Evolutionary conservation across 92 coral and sea anemone genomes (phyloP).

Genomic region (Bergia sp.): DNA sequence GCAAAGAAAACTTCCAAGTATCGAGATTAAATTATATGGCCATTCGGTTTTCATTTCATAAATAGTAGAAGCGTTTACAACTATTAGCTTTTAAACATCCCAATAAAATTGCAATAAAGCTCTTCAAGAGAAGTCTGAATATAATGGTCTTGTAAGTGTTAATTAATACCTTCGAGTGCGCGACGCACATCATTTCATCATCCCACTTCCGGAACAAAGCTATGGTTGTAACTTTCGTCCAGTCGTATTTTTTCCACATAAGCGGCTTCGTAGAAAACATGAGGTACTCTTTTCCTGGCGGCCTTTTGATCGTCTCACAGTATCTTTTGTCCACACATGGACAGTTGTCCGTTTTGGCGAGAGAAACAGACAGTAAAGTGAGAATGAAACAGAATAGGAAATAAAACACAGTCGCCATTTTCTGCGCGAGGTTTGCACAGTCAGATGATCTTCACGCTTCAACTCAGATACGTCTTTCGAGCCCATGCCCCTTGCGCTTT

Average conservation of each 20-base stretch:
- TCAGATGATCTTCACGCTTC: slow-evolving; percentile 28
- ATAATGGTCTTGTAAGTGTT: background rate
- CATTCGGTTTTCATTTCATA: background rate
- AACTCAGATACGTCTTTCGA: background rate
- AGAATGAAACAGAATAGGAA: background rate
- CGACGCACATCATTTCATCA: slow-evolving; percentile 88
- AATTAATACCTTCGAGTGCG: slow-evolving; percentile 80
- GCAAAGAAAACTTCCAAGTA: background rate
- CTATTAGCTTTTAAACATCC: background rate
- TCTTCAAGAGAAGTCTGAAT: background rate
- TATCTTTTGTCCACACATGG: slow-evolving; percentile 81
- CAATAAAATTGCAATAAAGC: background rate
- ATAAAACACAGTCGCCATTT: background rate
- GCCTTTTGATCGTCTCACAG: slow-evolving; percentile 78
- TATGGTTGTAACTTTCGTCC: slow-evolving; percentile 88
- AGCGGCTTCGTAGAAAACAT: slow-evolving; percentile 83
- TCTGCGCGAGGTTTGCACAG: background rate
- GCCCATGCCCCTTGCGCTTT: slow-evolving; percentile 22
- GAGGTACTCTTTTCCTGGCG: slow-evolving; percentile 87
- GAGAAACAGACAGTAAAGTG: background rate
- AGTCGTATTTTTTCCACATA: slow-evolving; percentile 91
- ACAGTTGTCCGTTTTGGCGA: slow-evolving; percentile 58
- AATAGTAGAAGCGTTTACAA: background rate
- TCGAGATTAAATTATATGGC: background rate
- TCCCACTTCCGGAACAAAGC: slow-evolving; percentile 95